Base-by-base conservation (phyloP, 2,113 vertebrate genomes). In the Lepidothrix coronata region DNA sequence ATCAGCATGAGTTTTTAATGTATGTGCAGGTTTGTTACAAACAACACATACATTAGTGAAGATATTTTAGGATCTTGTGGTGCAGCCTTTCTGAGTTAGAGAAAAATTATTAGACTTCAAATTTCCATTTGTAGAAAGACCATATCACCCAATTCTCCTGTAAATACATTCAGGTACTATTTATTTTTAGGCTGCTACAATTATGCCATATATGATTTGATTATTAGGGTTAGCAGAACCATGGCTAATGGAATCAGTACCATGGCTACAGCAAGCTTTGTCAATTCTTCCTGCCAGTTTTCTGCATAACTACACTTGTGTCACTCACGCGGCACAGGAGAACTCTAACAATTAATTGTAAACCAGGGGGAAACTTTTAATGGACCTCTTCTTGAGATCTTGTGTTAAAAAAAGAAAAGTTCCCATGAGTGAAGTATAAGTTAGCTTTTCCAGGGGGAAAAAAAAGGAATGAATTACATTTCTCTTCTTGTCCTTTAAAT, bases 401-500 rank as follows among this genome's bases (percentile, higher is more conserved):
- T 97, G 94, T 96, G 95, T 97, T 97, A 97, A 96, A 98, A 98
- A 97, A 97, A 96, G 96, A 90, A 97, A 98, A 98, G 98, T 98
- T 98, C 97, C 98, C 97, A 98, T 98, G 97, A 98, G 96, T 94
- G 92, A 97, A 98, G 96, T 97, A 76, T 93, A 96, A 97, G 95
- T 98, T 97, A 95, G 98, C 97, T 97, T 97, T 97, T 97, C 96
- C 94, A 97, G 93, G 80, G 91, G 95, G 63, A 61, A 94, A 76
- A 93, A 93, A 97, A 98, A 97, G 96, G 97, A 98, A 97, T 98
- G 98, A 98, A 98, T 98, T 98, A 98, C 97, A 98, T 98, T 98
- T 98, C 96, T 98, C 97, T 98, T 96, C 98, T 97, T 98, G 98
- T 98, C 98, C 98, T 99, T 98, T 99, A 98, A 99, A 98, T 98